Evolutionary conservation across 2,797 vertebrate genomes (phyloP).

Genomic region (Picus viridis): DNA sequence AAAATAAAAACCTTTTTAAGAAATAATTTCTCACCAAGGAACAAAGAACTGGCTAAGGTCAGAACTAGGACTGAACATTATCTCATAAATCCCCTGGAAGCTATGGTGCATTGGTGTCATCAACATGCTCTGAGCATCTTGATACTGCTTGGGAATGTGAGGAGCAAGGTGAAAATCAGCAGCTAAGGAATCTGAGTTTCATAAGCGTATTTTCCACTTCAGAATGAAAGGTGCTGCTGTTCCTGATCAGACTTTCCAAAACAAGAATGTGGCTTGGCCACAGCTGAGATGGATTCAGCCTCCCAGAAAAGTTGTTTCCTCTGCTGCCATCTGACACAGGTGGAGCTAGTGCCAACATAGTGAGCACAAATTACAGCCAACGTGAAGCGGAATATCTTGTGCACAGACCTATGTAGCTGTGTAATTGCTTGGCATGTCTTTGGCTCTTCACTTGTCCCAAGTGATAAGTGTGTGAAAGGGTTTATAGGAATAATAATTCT

Average conservation of each 20-base stretch:
- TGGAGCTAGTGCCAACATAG: constrained; percentile 23
- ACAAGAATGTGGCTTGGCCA: constrained; percentile 20
- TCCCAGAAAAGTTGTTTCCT: constrained; percentile 67
- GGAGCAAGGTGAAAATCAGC: not conserved
- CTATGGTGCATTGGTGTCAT: not conserved
- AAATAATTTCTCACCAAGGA: constrained; percentile 11
- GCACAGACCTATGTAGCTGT: constrained; percentile 64
- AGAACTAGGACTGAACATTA: not conserved
- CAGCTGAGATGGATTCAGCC: constrained; percentile 48
- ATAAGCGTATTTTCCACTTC: not conserved
- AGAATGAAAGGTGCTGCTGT: not conserved
- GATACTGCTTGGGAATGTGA: not conserved
- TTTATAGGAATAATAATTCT: constrained; percentile 75
- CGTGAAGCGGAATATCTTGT: constrained; percentile 60
- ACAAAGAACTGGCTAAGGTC: not conserved
- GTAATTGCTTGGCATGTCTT: constrained; percentile 73
- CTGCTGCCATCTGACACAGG: constrained; percentile 58
- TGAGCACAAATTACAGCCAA: not conserved
- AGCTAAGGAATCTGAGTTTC: not conserved
- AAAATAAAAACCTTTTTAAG: constrained; percentile 4
- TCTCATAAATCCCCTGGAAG: not conserved
- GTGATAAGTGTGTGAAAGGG: constrained; percentile 72
- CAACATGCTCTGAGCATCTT: not conserved
- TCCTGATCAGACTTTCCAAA: constrained; percentile 4
- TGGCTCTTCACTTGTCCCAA: constrained; percentile 74